phyloP scores from a whole-genome alignment of 2,888 invertebrate genomes.

The Priocnemis perturbator region DNA sequence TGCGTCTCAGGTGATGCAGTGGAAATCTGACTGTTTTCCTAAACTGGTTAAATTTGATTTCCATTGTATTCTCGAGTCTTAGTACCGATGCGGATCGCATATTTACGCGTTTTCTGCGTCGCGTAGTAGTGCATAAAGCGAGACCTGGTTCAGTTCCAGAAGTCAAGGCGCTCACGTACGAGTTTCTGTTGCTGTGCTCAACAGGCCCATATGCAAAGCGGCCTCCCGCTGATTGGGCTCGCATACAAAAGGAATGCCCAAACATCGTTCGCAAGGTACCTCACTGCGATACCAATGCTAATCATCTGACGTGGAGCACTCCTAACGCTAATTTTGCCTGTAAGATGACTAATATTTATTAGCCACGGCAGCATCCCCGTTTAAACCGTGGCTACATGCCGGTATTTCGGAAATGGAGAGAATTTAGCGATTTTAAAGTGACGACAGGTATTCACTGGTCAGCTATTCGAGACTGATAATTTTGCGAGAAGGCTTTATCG shows the following conservation, averaged over 20 bases:
- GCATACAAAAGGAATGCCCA: constrained; percentile 77
- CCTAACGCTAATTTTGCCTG: constrained; percentile 37
- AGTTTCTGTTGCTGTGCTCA: constrained; percentile 77
- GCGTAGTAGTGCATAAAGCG: not conserved
- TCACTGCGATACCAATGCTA: constrained; percentile 58
- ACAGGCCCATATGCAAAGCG: constrained; percentile 77
- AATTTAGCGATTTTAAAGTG: not conserved
- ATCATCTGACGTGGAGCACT: constrained; percentile 50
- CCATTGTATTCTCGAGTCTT: constrained; percentile 1
- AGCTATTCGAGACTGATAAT: too few species aligned
- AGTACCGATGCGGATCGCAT: too few species aligned
- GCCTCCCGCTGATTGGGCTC: constrained; percentile 77
- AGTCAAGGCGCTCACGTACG: constrained; percentile 72
- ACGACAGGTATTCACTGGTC: not conserved
- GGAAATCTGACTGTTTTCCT: not conserved
- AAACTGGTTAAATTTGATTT: constrained; percentile 8
- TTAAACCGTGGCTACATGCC: too few species aligned
- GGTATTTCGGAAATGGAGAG: too few species aligned
- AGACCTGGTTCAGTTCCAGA: constrained; percentile 51
- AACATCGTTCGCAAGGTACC: constrained; percentile 77
- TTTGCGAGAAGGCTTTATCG: too few species aligned
- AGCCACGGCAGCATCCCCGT: not conserved
- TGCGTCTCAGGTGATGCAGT: not conserved
- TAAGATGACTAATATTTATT: constrained; percentile 30
- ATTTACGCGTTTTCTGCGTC: too few species aligned